A percentile compares a stretch with the other conserved stretches of the same genome.
These are phyloP conservation scores for Zaprionus davidi DNA, from an alignment of 1,140 invertebrate species.

Conservation along the genomic window DNA sequence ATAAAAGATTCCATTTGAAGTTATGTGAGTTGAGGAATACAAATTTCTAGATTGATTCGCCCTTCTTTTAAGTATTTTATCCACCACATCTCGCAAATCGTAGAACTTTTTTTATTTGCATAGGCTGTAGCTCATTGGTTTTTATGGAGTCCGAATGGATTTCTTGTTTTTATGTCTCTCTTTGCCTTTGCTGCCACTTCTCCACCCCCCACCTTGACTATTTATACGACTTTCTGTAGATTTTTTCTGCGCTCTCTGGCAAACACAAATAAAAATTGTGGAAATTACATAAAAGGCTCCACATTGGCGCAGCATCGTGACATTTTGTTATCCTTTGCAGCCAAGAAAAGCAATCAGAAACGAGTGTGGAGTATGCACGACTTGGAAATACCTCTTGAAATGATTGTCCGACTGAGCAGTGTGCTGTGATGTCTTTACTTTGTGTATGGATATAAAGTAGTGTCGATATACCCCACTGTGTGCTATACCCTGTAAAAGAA, in stretches of 20 bases:
- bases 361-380: neutral
- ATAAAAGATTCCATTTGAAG: neutral
- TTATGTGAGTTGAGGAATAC: neutral
- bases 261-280: slow-evolving; percentile 73
- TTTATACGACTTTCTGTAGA: slow-evolving; percentile 43
- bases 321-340: slow-evolving; percentile 68
- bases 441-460: too few relatives aligned
- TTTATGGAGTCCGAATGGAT: slow-evolving; percentile 26
- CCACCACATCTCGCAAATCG: slow-evolving; percentile 15
- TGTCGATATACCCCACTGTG: neutral
- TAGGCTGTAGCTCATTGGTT: slow-evolving; percentile 18
- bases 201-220: slow-evolving; percentile 4
- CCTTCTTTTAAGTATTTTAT: neutral
- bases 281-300: slow-evolving; percentile 80
- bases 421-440: neutral
- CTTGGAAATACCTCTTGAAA: neutral
- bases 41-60: neutral
- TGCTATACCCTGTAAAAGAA: neutral
- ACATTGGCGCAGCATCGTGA: slow-evolving; percentile 72
- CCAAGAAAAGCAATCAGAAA: slow-evolving; percentile 46
- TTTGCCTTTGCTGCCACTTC: slow-evolving; percentile 9
- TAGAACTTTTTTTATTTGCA: slow-evolving; percentile 28
- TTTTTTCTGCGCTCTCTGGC: slow-evolving; percentile 10
- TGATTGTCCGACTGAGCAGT: neutral
- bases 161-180: slow-evolving; percentile 42